A percentile compares a stretch with the other conserved stretches of the same genome.
phyloP scores from a whole-genome alignment of 2,797 vertebrate genomes.

The Syndactyla subalaris region DNA sequence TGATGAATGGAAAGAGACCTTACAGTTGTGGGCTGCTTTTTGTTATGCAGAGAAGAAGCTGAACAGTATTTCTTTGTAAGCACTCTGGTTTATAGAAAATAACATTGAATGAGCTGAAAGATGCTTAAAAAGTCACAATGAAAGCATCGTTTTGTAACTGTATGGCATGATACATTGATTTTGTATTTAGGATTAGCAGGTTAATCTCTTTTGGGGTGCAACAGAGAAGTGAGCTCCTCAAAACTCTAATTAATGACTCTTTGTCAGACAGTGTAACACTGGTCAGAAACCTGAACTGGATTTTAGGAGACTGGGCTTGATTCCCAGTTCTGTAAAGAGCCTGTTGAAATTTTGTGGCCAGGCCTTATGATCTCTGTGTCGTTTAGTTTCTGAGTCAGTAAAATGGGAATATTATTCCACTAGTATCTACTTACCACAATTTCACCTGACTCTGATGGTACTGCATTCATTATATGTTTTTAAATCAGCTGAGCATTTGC shows the following conservation, averaged over 20 bases:
- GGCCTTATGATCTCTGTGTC: background rate
- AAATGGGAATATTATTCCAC: background rate
- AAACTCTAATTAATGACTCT: background rate
- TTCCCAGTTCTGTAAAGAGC: background rate
- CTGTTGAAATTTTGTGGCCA: background rate
- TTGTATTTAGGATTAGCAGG: background rate
- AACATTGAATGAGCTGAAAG: conserved; percentile 48
- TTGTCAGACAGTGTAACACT: background rate
- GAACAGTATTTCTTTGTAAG: conserved; percentile 50
- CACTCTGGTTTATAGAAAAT: conserved; percentile 40
- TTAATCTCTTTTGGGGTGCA: background rate
- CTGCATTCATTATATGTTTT: background rate
- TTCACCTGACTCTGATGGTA: background rate
- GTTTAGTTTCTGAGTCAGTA: background rate
- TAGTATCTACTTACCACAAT: background rate
- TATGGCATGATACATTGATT: background rate
- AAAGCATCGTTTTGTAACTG: conserved; percentile 6
- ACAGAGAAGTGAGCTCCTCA: background rate
- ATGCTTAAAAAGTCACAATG: conserved; percentile 16
- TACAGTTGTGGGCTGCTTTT: conserved; percentile 41
- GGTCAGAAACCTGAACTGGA: background rate
- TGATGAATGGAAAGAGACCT: conserved; percentile 64
- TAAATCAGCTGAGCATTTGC: background rate
- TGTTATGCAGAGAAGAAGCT: conserved; percentile 31
- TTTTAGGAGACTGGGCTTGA: background rate